These are phyloP conservation scores for Echinops telfairi DNA, from an alignment of 2,113 vertebrate genomes.

Conservation along the genomic window DNA sequence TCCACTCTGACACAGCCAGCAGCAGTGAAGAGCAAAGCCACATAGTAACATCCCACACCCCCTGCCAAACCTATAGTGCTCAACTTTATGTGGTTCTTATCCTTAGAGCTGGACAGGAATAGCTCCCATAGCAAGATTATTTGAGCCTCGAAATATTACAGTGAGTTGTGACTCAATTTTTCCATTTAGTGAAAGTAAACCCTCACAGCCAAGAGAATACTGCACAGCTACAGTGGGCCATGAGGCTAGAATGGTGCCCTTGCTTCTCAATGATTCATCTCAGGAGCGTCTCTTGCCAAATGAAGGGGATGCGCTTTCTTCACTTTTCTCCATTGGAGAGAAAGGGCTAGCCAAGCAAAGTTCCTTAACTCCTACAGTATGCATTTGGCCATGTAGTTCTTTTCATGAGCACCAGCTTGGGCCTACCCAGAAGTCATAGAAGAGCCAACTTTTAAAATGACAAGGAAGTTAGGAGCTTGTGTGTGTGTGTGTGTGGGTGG, in stretches of 20 bases:
- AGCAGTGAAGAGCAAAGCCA: constrained; percentile 87
- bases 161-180: neutral
- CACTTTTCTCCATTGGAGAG: neutral
- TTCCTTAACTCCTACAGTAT: too few relatives aligned
- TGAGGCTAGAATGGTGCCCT: neutral
- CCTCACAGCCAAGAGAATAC: neutral
- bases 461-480: neutral
- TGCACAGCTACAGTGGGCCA: neutral
- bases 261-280: neutral
- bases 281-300: neutral
- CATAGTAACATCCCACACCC: too few relatives aligned
- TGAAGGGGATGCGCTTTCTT: neutral
- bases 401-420: neutral
- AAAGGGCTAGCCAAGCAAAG: neutral
- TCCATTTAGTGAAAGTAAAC: constrained; percentile 14
- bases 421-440: neutral
- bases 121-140: neutral
- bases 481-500: too few relatives aligned
- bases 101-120: neutral
- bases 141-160: constrained; percentile 21
- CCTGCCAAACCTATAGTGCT: too few relatives aligned
- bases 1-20: constrained; percentile 87
- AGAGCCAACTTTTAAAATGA: neutral
- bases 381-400: neutral
- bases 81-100: neutral